A percentile compares a stretch with the other conserved stretches of the same genome.
These are phyloP conservation scores for Tokudaia tokunoshimensis DNA, from an alignment of 2,797 vertebrate species.

Conservation along the genomic window DNA sequence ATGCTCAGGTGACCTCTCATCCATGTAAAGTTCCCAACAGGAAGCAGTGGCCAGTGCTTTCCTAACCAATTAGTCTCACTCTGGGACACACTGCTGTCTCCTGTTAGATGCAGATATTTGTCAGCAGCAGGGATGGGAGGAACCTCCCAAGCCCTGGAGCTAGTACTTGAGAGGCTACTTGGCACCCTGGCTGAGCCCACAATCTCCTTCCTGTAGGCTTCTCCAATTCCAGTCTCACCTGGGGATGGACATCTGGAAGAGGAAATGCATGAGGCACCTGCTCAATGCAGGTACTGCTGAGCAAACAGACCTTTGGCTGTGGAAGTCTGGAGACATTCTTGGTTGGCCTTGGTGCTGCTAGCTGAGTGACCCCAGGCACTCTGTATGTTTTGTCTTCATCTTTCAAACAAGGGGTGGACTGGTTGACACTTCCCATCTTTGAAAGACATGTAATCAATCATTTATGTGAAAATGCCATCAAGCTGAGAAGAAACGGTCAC, in stretches of 20 bases:
- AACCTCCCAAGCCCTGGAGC: background rate
- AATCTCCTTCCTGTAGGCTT: background rate
- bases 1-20: background rate
- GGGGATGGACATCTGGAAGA: background rate
- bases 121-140: background rate
- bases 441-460: background rate
- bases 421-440: background rate
- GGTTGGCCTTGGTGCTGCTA: background rate
- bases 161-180: background rate
- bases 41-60: background rate
- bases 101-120: background rate
- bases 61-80: background rate
- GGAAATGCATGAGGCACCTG: background rate
- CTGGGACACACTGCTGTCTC: background rate
- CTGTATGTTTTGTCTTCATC: background rate
- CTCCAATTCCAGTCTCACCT: background rate
- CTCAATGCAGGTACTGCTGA: background rate
- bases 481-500: background rate
- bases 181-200: background rate
- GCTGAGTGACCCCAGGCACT: background rate
- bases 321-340: background rate
- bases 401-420: background rate
- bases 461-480: background rate
- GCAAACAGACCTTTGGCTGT: background rate
- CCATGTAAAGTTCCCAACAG: background rate